A percentile compares a stretch with the other conserved stretches of the same genome.
These are phyloP conservation scores for Melospiza melodia DNA, from an alignment of 2,113 vertebrate species.

Conservation along the genomic window DNA sequence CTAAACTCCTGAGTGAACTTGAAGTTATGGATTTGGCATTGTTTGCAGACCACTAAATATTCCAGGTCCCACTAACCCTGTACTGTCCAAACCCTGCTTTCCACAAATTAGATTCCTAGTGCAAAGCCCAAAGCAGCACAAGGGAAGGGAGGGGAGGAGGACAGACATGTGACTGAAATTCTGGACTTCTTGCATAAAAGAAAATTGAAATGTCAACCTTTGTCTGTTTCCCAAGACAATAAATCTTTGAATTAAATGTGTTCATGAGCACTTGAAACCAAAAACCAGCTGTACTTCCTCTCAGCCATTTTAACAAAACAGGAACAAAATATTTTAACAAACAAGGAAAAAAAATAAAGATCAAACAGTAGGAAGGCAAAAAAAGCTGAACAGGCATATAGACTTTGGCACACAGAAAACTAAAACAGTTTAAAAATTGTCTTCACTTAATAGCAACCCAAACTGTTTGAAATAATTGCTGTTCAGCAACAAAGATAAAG, in stretches of 20 bases:
- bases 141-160: background rate
- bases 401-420: constrained; percentile 3
- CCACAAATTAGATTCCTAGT: background rate
- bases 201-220: background rate
- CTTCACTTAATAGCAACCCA: constrained; percentile 26
- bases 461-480: constrained; percentile 28
- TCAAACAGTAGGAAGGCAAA: background rate
- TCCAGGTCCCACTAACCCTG: background rate
- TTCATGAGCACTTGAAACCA: background rate
- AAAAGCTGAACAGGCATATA: constrained; percentile 1
- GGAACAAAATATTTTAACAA: too few species aligned
- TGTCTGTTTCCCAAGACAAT: background rate
- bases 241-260: constrained; percentile 30
- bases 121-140: background rate
- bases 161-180: background rate
- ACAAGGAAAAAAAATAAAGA: background rate
- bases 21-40: background rate
- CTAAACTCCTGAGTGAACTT: background rate
- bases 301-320: background rate
- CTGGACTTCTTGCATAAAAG: background rate
- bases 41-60: background rate
- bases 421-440: constrained; percentile 7
- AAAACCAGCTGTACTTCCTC: background rate
- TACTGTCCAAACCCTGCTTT: background rate
- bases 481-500: constrained; percentile 41